Conservation (phyloP, 2,113 vertebrate species). For the Oplegnathus fasciatus region DNA sequence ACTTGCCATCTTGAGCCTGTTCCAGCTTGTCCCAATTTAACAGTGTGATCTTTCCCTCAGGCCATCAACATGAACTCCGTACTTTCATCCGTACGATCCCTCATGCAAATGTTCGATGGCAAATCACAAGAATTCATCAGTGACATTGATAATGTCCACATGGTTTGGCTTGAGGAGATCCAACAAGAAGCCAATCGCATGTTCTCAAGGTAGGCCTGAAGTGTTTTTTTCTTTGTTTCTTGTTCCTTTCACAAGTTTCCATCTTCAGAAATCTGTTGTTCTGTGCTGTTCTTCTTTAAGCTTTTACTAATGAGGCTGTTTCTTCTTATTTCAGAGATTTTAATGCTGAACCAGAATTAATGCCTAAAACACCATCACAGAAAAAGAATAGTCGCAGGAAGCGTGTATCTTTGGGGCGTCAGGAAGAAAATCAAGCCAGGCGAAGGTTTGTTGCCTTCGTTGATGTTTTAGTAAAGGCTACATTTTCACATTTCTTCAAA, state of each 20-base stretch:
- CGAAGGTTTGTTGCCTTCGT: conserved; percentile 84
- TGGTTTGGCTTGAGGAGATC: conserved; percentile 94
- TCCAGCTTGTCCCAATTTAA: background rate
- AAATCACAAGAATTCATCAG: conserved; percentile 85
- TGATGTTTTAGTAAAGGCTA: background rate
- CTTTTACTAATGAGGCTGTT: background rate
- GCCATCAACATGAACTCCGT: conserved; percentile 77
- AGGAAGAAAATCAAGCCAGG: conserved; percentile 81
- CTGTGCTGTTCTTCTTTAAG: background rate
- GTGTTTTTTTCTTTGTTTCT: too few species aligned
- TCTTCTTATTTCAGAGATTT: conserved; percentile 83
- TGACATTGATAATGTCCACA: conserved; percentile 86
- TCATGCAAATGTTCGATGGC: conserved; percentile 83
- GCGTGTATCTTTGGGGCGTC: conserved; percentile 80
- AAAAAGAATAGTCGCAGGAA: conserved; percentile 90
- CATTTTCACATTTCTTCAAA: background rate
- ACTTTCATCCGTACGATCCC: conserved; percentile 66
- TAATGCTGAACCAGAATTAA: conserved; percentile 90
- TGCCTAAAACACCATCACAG: conserved; percentile 98
- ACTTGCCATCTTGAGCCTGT: background rate
- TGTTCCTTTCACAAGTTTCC: background rate
- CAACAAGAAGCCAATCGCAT: conserved; percentile 90
- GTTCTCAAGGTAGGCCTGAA: conserved; percentile 87
- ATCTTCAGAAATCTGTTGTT: background rate
- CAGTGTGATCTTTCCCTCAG: conserved; percentile 22